phyloP scores from a whole-genome alignment of 2,888 invertebrate species.

The Neocrepidodera transversa region DNA sequence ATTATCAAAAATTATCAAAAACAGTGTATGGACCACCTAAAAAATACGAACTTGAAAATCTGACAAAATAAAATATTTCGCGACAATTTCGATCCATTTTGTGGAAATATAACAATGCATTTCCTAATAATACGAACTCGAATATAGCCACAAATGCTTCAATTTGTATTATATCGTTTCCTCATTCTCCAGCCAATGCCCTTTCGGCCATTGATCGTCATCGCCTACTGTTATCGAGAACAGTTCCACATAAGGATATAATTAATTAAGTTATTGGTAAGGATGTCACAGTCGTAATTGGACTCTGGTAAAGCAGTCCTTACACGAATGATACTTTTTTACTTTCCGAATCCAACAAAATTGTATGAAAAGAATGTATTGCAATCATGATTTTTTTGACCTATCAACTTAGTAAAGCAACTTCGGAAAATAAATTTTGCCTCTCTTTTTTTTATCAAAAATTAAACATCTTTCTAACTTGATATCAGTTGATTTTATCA shows the following conservation, averaged over 20 bases:
- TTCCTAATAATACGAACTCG: conserved; percentile 12
- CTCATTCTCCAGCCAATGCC: conserved; percentile 41
- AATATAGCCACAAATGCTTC: conserved; percentile 41
- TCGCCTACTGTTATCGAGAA: conserved; percentile 45
- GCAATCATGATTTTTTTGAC: too few species aligned
- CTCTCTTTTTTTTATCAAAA: too few species aligned
- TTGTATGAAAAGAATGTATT: too few species aligned
- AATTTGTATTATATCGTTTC: conserved; percentile 43
- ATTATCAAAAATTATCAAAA: too few species aligned
- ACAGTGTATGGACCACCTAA: neutral
- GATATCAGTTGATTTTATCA: too few species aligned
- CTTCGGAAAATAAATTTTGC: too few species aligned
- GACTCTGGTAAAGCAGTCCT: neutral
- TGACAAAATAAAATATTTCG: too few species aligned
- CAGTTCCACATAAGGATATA: conserved; percentile 47
- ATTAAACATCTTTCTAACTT: too few species aligned
- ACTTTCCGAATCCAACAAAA: too few species aligned
- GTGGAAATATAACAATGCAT: neutral
- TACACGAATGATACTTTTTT: too few species aligned
- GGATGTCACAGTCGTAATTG: conserved; percentile 3
- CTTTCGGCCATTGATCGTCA: conserved; percentile 46
- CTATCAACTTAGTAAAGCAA: too few species aligned
- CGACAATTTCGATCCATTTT: conserved; percentile 3
- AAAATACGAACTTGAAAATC: neutral
- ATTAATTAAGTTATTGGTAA: conserved; percentile 45